A percentile compares a stretch with the other conserved stretches of the same genome.
These are phyloP conservation scores for Mycogona germanica DNA, from an alignment of 2,888 invertebrate genomes.

Conservation along the genomic window DNA sequence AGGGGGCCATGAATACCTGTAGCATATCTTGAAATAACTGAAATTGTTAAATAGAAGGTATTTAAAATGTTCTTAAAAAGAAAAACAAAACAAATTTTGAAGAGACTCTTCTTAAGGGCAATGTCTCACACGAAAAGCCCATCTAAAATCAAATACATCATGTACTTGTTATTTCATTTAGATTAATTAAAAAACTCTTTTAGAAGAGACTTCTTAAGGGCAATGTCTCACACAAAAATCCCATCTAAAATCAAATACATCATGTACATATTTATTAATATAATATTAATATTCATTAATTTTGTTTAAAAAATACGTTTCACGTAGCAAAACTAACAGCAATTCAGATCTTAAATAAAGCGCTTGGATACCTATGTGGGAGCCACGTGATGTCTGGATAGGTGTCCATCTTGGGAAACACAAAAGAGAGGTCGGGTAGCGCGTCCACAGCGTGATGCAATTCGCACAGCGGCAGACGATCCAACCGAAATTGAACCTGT, in stretches of 20 bases:
- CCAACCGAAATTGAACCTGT: conserved; percentile 62
- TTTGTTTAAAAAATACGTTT: conserved; percentile 2
- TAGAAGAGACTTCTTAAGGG: too few species aligned
- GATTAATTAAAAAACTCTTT: too few species aligned
- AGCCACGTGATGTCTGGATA: conserved; percentile 54
- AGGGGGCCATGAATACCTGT: too few species aligned
- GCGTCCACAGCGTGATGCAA: conserved; percentile 72
- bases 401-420: conserved; percentile 54
- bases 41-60: too few species aligned
- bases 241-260: background rate
- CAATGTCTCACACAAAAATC: background rate
- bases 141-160: background rate
- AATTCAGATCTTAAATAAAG: too few species aligned
- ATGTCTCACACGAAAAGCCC: background rate
- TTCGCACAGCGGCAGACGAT: conserved; percentile 65
- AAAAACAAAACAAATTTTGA: too few species aligned
- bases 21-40: too few species aligned
- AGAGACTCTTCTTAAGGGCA: too few species aligned
- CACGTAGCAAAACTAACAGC: background rate
- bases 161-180: too few species aligned
- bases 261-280: too few species aligned
- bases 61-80: too few species aligned
- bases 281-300: too few species aligned
- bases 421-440: conserved; percentile 52
- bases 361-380: conserved; percentile 44